Evolutionary conservation across 2,113 vertebrate genomes (phyloP).

Genomic region (Myotis yumanensis): DNA sequence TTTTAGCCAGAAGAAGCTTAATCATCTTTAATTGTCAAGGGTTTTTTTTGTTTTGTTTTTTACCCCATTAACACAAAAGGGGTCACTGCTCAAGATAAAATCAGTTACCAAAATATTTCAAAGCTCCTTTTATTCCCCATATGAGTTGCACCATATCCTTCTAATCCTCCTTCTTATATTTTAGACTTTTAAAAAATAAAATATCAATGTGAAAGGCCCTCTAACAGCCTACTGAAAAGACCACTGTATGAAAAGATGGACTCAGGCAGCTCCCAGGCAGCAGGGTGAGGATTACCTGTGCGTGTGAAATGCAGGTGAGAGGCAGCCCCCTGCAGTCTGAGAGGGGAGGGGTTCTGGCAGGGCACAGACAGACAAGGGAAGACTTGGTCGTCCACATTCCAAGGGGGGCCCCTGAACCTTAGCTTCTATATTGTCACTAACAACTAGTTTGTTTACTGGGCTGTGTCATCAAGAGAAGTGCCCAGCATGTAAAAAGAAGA

Average conservation of each 20-base stretch:
- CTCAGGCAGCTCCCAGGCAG: neutral
- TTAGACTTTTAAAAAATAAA: conserved; percentile 25
- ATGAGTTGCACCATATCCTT: neutral
- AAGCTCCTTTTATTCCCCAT: conserved; percentile 1
- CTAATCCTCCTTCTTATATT: neutral
- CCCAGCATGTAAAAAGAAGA: neutral
- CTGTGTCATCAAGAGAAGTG: neutral
- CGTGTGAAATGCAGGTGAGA: neutral
- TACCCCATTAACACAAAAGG: conserved; percentile 7
- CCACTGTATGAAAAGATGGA: neutral
- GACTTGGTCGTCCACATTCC: neutral
- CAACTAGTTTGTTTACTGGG: neutral
- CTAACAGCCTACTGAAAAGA: neutral
- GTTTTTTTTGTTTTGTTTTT: neutral
- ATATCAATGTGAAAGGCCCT: neutral
- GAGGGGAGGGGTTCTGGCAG: neutral
- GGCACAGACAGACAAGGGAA: neutral
- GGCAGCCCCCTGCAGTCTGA: neutral
- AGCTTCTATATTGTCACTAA: neutral
- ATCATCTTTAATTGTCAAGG: conserved; percentile 9
- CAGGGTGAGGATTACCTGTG: neutral
- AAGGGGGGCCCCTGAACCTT: neutral
- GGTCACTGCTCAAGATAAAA: conserved; percentile 3
- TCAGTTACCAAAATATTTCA: neutral
- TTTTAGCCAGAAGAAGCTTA: neutral